Evolutionary conservation across 2,888 invertebrate genomes (phyloP), one percentile per base, ranked within the genome.

Genomic region (Agrochola circellaris): DNA sequence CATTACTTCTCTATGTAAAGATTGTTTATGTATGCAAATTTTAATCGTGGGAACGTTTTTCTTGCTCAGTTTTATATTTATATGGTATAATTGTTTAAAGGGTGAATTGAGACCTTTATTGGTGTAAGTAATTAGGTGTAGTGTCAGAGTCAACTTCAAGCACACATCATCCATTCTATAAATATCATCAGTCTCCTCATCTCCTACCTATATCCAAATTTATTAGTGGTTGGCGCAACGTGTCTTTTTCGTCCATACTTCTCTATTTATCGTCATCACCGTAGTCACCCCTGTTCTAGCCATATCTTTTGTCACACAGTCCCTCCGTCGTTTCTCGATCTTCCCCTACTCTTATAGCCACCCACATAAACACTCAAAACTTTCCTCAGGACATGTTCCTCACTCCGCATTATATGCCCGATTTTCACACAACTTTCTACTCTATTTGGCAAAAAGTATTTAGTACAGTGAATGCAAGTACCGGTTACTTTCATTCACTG

Each of bases 11-110:
- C 23, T 79, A 81, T 74, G 64, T 87, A 75, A 87, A 85, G 73
- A 64, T 77, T 79, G 76, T 83, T 75, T 83, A 71, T 81, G 26
- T 67, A 80, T 76, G 75, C 77, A 75, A 78, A 78, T 80, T 82
- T 78, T 75, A 66, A 80, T 87, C 86, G 86, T 86, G 86, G 82
- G 86, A 86, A 85, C 62, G 68, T 78, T 65, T 75, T 75, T 58
- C 65, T 81, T 76, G 38, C 23, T 77, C 1, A 51, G 67, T 61
- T 82, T 56, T 30, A 79, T 71, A 58, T 38, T 67, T 62, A 20
- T 58, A 23, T 2, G 13, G 13, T 26, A 26, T 30, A 61, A n/a
- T 68, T 56, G 6, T 60, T 51, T 58, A 17, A 17, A 60, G 42
- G 38, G 56, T 61, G 5, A 54, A 45, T 69, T 51, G 20, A 5